Conservation (phyloP, 2,888 invertebrate genomes). For the Euzetes globulus region DNA sequence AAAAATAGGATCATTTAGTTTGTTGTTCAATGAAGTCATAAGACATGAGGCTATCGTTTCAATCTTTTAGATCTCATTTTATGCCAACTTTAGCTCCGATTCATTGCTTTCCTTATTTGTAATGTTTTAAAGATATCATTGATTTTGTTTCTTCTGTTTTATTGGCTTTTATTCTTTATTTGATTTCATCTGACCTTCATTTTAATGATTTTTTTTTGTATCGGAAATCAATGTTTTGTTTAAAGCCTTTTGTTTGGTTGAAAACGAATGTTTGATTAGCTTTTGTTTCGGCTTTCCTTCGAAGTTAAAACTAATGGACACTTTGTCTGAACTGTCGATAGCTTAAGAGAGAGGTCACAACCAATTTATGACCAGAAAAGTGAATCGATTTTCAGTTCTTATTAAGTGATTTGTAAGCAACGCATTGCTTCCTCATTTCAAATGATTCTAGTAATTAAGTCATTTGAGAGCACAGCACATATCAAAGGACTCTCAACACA, state of each 20-base stretch:
- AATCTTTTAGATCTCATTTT: too few relatives aligned
- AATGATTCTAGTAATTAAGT: neutral
- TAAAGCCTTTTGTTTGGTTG: neutral
- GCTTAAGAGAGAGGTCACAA: neutral
- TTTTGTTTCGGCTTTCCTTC: neutral
- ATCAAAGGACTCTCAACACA: neutral
- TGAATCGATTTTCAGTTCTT: slow-evolving; percentile 21
- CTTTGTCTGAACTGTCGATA: neutral
- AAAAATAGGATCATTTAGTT: too few relatives aligned
- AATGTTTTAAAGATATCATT: too few relatives aligned
- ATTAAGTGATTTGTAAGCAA: slow-evolving; percentile 4
- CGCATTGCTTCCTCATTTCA: neutral
- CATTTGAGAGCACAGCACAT: neutral
- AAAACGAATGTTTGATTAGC: neutral
- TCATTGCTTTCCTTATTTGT: too few relatives aligned
- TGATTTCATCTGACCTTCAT: neutral
- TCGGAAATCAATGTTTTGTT: neutral
- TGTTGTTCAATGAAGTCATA: too few relatives aligned
- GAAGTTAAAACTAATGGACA: neutral
- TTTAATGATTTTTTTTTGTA: neutral
- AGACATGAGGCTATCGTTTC: too few relatives aligned
- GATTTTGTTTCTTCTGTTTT: neutral
- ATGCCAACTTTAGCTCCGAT: too few relatives aligned
- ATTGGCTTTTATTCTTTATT: neutral
- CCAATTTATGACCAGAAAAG: neutral